These are phyloP conservation scores for Lypha dubia DNA, from an alignment of 2,888 invertebrate species.

Conservation along the genomic window DNA sequence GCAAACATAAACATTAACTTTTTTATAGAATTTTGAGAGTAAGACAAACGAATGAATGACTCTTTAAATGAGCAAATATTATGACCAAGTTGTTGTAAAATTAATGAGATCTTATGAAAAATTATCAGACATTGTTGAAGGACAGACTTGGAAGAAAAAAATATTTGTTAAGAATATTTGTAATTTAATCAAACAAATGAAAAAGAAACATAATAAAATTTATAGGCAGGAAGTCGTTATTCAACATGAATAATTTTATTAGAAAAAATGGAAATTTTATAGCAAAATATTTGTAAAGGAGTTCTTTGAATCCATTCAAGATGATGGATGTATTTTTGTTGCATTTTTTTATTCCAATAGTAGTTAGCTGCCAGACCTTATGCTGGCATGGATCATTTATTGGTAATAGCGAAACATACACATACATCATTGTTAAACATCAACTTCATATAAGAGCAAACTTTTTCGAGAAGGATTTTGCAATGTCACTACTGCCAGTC, in stretches of 20 bases:
- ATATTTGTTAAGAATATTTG: not conserved
- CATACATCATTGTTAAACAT: too few species aligned
- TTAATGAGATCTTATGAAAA: constrained; percentile 5
- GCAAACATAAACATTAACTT: constrained; percentile 68
- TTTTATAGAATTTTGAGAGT: constrained; percentile 47
- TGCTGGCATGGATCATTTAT: too few species aligned
- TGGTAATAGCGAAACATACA: too few species aligned
- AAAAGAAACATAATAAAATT: not conserved
- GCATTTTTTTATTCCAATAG: not conserved
- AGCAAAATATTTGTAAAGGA: not conserved
- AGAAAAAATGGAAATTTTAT: not conserved
- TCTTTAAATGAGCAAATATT: constrained; percentile 42
- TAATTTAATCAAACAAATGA: constrained; percentile 14
- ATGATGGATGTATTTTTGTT: not conserved
- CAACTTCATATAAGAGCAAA: too few species aligned
- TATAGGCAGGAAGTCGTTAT: constrained; percentile 13
- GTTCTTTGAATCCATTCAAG: not conserved
- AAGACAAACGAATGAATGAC: not conserved
- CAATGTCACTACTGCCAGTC: too few species aligned
- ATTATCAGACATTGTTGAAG: constrained; percentile 14
- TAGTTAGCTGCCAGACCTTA: too few species aligned
- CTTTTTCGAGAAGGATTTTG: too few species aligned
- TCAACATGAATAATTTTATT: not conserved
- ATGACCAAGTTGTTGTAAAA: constrained; percentile 38
- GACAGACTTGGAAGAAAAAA: not conserved